Base-by-base conservation (phyloP, 1,140 invertebrate genomes). In the Danaus plexippus region DNA sequence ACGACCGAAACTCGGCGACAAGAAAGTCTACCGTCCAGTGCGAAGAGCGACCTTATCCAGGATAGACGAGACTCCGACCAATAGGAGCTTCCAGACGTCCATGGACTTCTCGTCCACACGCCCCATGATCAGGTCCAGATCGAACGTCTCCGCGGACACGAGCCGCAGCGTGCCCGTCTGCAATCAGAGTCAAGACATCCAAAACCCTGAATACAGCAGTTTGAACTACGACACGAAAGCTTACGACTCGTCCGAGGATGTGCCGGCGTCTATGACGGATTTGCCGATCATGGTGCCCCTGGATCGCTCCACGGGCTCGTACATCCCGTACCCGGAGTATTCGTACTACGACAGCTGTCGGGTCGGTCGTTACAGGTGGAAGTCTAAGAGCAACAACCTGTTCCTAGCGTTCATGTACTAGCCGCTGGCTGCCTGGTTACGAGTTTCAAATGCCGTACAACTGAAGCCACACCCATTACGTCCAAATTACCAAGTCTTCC, bases 391-490 rank as follows among this genome's bases (percentile, higher is more conserved):
- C 49, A 87, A 78, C 63, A 88, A 88, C 71, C 60, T 88, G 61
- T 88, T 88, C 69, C 64, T 88, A 68, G 87, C 87, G 54, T 88
- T 88, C 70, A 85, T 88, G 81, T 88, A 88, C 72, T 87, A 72
- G 76, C 67, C 77, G 72, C 65, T 64, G 66, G 61, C 48, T 54
- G 60, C 52, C 44, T 56, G 75, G 80, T 86, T 69, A 80, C 59
- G 80, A 86, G 83, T 86, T 86, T 86, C 83, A 79, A 84, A 78
- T 70, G 82, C 82, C 80, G 82, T 82, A 71, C 71, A 80, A 73
- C 75, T 77, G 74, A 80, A 67, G 73, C 73, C 77, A 72, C 74
- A 69, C 75, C 73, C 73, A 75, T 77, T 43, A 9, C 9, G 50
- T 42, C 32, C 32, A 41, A 51, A 42, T 51, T 7, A 4, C 8